Percentiles rank a stretch among this genome's conserved stretches.
These are phyloP conservation scores for Abrostola triplasia DNA, from an alignment of 2,888 invertebrate species.

Conservation along the genomic window DNA sequence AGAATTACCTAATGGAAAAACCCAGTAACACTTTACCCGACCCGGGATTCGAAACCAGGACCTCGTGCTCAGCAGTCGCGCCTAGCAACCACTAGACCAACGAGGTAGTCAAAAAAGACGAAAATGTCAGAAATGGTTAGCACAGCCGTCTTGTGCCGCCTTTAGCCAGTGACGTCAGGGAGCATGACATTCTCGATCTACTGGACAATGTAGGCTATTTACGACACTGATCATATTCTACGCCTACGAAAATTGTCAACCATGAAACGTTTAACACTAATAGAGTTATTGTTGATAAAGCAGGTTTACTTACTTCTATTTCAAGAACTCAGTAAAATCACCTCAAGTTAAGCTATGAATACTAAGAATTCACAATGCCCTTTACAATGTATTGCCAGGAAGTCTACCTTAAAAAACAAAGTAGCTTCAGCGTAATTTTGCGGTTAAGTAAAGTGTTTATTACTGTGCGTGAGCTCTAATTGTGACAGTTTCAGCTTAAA, in stretches of 20 bases:
- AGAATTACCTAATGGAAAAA: too few species aligned
- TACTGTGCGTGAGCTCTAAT: constrained; percentile 26
- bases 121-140: constrained; percentile 25
- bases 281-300: not conserved
- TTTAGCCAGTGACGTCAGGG: constrained; percentile 47
- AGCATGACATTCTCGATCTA: constrained; percentile 27
- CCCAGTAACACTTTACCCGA: too few species aligned
- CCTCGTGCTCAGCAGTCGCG: too few species aligned
- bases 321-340: not conserved
- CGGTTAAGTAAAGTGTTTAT: constrained; percentile 40
- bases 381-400: constrained; percentile 10
- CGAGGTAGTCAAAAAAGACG: too few species aligned
- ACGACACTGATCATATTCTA: not conserved
- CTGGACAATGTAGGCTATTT: constrained; percentile 32
- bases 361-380: not conserved
- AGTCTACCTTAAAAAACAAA: constrained; percentile 5
- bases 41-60: too few species aligned
- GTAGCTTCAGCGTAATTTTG: constrained; percentile 20
- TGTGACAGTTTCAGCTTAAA: constrained; percentile 26
- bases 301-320: not conserved
- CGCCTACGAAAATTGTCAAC: too few species aligned
- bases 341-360: not conserved
- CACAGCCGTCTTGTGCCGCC: constrained; percentile 18
- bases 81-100: too few species aligned
- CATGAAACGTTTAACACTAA: too few species aligned